These are phyloP conservation scores for Conus ventricosus DNA, from an alignment of 1,140 invertebrate genomes.

Conservation along the genomic window DNA sequence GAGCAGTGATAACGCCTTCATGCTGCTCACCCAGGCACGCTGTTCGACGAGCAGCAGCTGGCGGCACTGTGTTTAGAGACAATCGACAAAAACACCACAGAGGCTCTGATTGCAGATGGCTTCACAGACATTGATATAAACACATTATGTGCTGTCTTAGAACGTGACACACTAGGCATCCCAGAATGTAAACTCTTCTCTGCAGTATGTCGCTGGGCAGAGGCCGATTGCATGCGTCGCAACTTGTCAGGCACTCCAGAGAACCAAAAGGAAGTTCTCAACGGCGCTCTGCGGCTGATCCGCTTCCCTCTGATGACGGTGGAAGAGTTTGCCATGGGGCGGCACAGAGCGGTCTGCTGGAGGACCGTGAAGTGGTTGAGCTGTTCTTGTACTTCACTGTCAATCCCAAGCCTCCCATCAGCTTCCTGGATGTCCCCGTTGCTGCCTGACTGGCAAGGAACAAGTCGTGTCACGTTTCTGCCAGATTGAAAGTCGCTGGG, in stretches of 20 bases:
- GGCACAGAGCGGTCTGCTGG: slow-evolving; percentile 82
- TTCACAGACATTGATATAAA: slow-evolving; percentile 92
- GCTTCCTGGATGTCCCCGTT: slow-evolving; percentile 85
- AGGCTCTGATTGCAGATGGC: slow-evolving; percentile 87
- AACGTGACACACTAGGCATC: slow-evolving; percentile 88
- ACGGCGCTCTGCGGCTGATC: slow-evolving; percentile 83
- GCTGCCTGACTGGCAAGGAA: slow-evolving; percentile 89
- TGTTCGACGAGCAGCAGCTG: slow-evolving; percentile 88
- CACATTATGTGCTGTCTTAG: slow-evolving; percentile 86
- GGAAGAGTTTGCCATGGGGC: slow-evolving; percentile 89
- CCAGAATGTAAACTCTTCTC: slow-evolving; percentile 89
- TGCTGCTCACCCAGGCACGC: slow-evolving; percentile 86
- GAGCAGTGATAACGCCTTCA: slow-evolving; percentile 89
- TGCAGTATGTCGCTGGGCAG: slow-evolving; percentile 84
- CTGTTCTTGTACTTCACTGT: slow-evolving; percentile 90
- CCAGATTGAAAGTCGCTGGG: slow-evolving; percentile 89
- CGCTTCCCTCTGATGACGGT: slow-evolving; percentile 91
- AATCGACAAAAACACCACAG: slow-evolving; percentile 90
- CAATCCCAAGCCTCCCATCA: slow-evolving; percentile 84
- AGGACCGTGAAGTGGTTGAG: slow-evolving; percentile 85
- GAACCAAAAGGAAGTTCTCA: slow-evolving; percentile 83
- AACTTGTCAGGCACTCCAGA: slow-evolving; percentile 82
- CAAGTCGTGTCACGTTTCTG: slow-evolving; percentile 87
- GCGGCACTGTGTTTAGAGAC: slow-evolving; percentile 88
- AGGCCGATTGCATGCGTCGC: slow-evolving; percentile 84